Conservation (phyloP, 2,113 vertebrate genomes). For the Sinocyclocheilus maitianheensis region DNA sequence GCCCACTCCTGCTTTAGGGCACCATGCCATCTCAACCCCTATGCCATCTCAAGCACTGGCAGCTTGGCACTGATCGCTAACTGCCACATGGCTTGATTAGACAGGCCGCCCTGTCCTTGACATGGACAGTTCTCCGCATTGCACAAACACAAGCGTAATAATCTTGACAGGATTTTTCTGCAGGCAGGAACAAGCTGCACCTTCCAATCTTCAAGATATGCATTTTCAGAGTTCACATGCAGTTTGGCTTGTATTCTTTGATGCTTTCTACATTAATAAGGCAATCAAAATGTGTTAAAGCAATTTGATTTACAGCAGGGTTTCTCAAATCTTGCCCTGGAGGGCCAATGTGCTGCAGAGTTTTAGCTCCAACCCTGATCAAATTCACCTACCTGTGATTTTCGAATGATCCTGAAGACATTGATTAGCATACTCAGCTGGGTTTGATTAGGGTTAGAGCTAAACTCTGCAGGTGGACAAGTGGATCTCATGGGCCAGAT, state of each 20-base stretch:
- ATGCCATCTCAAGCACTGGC: background rate
- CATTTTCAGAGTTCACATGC: background rate
- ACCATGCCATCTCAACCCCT: background rate
- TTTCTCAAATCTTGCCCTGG: no score
- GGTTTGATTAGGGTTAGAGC: no score
- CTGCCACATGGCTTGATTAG: conserved; percentile 10
- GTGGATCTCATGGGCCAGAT: no score
- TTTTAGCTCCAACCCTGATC: no score
- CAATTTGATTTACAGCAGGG: background rate
- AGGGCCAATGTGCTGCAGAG: no score
- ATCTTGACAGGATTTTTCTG: conserved; percentile 9
- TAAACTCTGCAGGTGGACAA: no score
- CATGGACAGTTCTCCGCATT: conserved; percentile 9
- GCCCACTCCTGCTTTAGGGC: background rate
- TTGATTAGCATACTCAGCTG: no score
- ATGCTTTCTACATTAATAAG: conserved; percentile 5
- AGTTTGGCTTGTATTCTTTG: conserved; percentile 6
- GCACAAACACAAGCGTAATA: conserved; percentile 12
- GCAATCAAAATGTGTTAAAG: conserved; percentile 14
- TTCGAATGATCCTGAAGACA: no score
- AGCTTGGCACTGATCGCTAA: conserved; percentile 23
- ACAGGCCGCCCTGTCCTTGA: conserved; percentile 9
- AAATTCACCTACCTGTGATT: no score
- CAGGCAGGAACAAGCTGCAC: background rate
- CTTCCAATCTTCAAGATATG: background rate